phyloP scores from a whole-genome alignment of 2,797 vertebrate species.

The Urophycis tenuis region DNA sequence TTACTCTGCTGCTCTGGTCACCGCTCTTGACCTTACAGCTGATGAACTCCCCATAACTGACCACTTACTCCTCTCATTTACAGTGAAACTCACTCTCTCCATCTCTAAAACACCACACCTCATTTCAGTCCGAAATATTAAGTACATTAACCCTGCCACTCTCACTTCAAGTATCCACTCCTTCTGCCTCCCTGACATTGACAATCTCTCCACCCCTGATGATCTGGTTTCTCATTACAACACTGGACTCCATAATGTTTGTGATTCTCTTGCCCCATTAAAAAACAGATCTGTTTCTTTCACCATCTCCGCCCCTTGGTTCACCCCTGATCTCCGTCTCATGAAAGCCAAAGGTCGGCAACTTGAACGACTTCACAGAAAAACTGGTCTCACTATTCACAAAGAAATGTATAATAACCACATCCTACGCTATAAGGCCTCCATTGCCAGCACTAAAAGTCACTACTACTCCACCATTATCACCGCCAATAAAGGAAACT shows the following conservation, averaged over 20 bases:
- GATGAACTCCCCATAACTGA: neutral
- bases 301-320: too few relatives aligned
- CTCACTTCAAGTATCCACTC: slow-evolving; percentile 2
- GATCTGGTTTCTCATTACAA: slow-evolving; percentile 9
- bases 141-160: neutral
- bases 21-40: neutral
- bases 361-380: too few relatives aligned
- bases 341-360: too few relatives aligned
- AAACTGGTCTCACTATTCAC: too few relatives aligned
- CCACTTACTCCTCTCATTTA: neutral
- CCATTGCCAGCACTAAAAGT: neutral
- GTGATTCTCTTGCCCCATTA: neutral
- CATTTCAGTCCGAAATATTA: neutral
- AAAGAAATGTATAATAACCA: too few relatives aligned
- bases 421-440: too few relatives aligned
- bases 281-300: too few relatives aligned
- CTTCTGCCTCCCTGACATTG: neutral
- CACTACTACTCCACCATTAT: neutral
- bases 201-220: slow-evolving; percentile 2
- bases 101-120: neutral
- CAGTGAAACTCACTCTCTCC: too few relatives aligned
- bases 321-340: too few relatives aligned
- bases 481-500: neutral
- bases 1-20: neutral
- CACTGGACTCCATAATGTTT: slow-evolving; percentile 11